These are phyloP conservation scores for Gracilinanus agilis DNA, from an alignment of 2,113 vertebrate genomes.

Conservation along the genomic window DNA sequence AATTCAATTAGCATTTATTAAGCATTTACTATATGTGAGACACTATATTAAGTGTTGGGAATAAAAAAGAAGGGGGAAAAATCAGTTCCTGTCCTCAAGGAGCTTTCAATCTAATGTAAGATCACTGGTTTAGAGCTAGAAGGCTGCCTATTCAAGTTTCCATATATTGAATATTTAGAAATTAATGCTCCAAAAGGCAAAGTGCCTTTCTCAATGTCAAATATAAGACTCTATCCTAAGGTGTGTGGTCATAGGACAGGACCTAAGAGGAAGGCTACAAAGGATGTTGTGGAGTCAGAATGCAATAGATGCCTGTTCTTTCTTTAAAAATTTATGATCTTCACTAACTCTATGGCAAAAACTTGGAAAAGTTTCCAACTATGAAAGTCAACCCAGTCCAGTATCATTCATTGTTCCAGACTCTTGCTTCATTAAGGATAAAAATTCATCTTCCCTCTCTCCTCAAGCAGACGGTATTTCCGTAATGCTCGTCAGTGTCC, in stretches of 20 bases:
- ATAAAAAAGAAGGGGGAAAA: too few species aligned
- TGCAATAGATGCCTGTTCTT: accelerated
- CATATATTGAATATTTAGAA: not conserved
- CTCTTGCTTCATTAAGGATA: not conserved
- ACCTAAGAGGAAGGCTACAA: not conserved
- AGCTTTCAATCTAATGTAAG: not conserved
- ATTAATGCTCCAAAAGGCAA: not conserved
- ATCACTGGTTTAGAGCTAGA: not conserved
- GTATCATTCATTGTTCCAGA: not conserved
- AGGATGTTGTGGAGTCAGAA: not conserved
- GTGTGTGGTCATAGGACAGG: not conserved
- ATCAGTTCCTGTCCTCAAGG: not conserved
- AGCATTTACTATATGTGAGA: not conserved
- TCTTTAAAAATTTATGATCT: not conserved
- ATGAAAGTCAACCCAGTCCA: not conserved
- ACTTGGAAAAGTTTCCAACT: not conserved
- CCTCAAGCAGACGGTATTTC: conserved; percentile 12
- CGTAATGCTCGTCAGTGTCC: not conserved
- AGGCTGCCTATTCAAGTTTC: not conserved
- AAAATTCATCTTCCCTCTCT: accelerated
- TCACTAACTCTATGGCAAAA: accelerated
- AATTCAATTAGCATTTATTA: not conserved
- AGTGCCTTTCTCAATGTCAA: not conserved
- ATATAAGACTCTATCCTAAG: not conserved
- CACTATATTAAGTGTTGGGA: not conserved